phyloP scores from a whole-genome alignment of 1,140 invertebrate species.

The Cherax destructor region DNA sequence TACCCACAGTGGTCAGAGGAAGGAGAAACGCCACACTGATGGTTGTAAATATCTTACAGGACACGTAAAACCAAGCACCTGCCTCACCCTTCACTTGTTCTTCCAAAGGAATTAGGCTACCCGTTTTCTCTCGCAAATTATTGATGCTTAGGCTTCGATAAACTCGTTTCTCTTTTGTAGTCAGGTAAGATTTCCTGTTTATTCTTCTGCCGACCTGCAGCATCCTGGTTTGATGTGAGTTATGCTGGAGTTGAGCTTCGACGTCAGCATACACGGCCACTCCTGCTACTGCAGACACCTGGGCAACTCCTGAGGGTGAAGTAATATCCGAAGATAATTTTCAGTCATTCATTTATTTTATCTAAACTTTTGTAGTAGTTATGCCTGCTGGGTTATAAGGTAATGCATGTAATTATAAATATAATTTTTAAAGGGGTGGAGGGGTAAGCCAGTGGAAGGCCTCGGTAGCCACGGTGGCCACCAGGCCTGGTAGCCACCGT shows the following conservation, averaged over 20 bases:
- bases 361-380: too few relatives aligned
- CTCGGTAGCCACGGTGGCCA: too few relatives aligned
- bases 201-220: neutral
- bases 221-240: neutral
- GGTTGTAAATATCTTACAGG: neutral
- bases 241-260: neutral
- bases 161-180: neutral
- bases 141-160: constrained; percentile 26
- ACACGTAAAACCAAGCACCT: neutral
- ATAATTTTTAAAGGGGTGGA: too few relatives aligned
- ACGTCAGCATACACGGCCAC: neutral
- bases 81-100: neutral
- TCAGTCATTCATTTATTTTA: too few relatives aligned
- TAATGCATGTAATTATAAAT: too few relatives aligned
- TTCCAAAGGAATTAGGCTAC: constrained; percentile 15
- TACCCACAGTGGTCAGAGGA: constrained; percentile 16
- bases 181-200: neutral
- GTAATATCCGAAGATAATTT: too few relatives aligned
- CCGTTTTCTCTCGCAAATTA: constrained; percentile 20
- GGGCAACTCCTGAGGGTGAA: neutral
- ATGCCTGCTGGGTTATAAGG: too few relatives aligned
- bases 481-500: too few relatives aligned
- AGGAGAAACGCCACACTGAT: neutral
- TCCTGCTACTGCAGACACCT: constrained; percentile 8
- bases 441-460: too few relatives aligned